Conservation (phyloP, 2,888 invertebrate genomes). For the Erynnis tages region DNA sequence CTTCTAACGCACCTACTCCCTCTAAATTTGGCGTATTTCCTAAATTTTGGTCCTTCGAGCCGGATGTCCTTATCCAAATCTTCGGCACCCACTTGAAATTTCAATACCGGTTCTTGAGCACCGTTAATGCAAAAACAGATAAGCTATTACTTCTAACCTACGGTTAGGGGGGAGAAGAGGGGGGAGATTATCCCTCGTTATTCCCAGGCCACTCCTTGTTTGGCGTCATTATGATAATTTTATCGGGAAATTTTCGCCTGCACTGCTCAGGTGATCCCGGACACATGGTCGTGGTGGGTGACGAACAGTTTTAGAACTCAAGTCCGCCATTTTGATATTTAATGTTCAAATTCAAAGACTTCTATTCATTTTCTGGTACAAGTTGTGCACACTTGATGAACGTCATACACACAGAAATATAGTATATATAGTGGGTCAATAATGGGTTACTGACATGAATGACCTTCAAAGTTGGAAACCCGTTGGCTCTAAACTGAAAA, state of each 20-base stretch:
- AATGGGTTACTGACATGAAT: no score
- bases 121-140: conserved; percentile 13
- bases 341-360: no score
- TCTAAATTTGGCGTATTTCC: neutral
- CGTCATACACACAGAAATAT: no score
- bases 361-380: no score
- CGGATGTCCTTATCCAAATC: conserved; percentile 2
- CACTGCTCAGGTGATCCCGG: conserved; percentile 43
- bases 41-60: conserved; percentile 1
- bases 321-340: no score
- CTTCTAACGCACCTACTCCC: conserved; percentile 7
- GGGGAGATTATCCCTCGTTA: conserved; percentile 50
- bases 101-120: conserved; percentile 15
- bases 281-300: conserved; percentile 40
- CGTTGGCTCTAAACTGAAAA: no score
- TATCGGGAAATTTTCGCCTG: conserved; percentile 66
- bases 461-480: no score
- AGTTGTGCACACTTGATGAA: no score
- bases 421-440: no score
- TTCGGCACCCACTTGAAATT: conserved; percentile 1
- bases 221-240: conserved; percentile 71
- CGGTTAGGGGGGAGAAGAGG: no score
- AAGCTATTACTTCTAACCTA: conserved; percentile 35
- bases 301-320: conserved; percentile 1
- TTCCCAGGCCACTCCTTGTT: conserved; percentile 48